Evolutionary conservation across 2,888 invertebrate species (phyloP), one percentile per base, ranked within the genome.

Genomic region (Meandrusa payeni): DNA sequence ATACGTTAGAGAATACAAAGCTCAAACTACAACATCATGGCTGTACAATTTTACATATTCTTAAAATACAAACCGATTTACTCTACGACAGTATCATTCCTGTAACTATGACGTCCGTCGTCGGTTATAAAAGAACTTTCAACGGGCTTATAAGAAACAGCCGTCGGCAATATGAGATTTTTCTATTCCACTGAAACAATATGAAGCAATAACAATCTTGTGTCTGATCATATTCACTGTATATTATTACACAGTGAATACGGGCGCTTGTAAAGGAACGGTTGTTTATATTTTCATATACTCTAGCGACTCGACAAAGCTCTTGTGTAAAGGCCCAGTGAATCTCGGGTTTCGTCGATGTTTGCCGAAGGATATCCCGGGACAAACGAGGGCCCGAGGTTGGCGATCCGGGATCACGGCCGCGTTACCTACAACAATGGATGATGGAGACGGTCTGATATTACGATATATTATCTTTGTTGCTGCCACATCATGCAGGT

Each of bases 281-380:
- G 64, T 71, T 71, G 67, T 78, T 75, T 80, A 76, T 77, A 73
- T 78, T 74, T 74, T 73, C 61, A 64, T 73, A 69, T 60, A 66
- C 58, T 61, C 59, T 54, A 63, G 66, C 67, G 64, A 69, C 69
- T 75, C 73, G 61, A 71, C 72, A 76, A 73, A 76, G 78, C 75
- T 76, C 77, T 78, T 70, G 70, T 75, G 76, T 72, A 76, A 78
- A 80, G 81, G 81, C 76, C 78, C 76, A 76, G 78, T 76, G 79
- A 79, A 82, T 80, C 76, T 76, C 74, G 79, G 78, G 73, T 76
- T 76, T 69, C 70, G 77, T 64, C 74, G 75, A 74, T 82, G 83
- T 85, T 85, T 86, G 78, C 80, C 71, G 69, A 78, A 74, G 85
- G 80, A 80, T 79, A 78, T 78, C 70, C 76, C 76, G 76, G 74